Conservation (phyloP, 1,140 invertebrate species). For the Goniozus legneri region DNA sequence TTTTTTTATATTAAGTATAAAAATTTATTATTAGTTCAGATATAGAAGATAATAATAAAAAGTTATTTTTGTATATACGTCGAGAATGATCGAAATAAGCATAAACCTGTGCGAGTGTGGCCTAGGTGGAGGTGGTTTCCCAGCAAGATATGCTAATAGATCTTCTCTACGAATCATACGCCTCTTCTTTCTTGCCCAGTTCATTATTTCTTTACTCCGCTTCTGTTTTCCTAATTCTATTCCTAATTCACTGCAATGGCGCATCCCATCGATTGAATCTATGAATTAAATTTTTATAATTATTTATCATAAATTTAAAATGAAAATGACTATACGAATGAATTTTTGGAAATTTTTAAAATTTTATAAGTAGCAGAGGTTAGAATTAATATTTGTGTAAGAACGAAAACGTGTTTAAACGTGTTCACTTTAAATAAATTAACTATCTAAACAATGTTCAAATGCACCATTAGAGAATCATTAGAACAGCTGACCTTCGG, state of each 20-base stretch:
- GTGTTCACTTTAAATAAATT: too few relatives aligned
- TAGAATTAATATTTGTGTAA: too few relatives aligned
- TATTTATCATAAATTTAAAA: too few relatives aligned
- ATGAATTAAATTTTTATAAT: slow-evolving; percentile 9
- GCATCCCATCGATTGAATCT: slow-evolving; percentile 74
- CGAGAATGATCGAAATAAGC: slow-evolving; percentile 15
- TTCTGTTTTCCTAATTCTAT: slow-evolving; percentile 71
- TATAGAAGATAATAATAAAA: slow-evolving; percentile 18
- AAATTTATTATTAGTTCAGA: slow-evolving; percentile 5
- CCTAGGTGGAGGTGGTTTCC: slow-evolving; percentile 64
- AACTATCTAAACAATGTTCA: too few relatives aligned
- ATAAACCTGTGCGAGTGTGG: slow-evolving; percentile 52
- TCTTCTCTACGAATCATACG: slow-evolving; percentile 73
- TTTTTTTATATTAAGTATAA: too few relatives aligned
- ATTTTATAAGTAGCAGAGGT: too few relatives aligned
- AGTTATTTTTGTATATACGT: too few relatives aligned
- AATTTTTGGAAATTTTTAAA: too few relatives aligned
- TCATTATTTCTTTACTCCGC: slow-evolving; percentile 71
- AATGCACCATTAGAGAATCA: too few relatives aligned
- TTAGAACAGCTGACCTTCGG: slow-evolving; percentile 23
- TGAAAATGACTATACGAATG: too few relatives aligned
- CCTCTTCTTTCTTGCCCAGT: slow-evolving; percentile 73
- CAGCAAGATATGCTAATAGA: slow-evolving; percentile 74
- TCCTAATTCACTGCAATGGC: slow-evolving; percentile 67
- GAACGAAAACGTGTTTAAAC: too few relatives aligned